Evolutionary conservation across 2,888 invertebrate genomes (phyloP).

Genomic region (Caenorhabditis angaria): DNA sequence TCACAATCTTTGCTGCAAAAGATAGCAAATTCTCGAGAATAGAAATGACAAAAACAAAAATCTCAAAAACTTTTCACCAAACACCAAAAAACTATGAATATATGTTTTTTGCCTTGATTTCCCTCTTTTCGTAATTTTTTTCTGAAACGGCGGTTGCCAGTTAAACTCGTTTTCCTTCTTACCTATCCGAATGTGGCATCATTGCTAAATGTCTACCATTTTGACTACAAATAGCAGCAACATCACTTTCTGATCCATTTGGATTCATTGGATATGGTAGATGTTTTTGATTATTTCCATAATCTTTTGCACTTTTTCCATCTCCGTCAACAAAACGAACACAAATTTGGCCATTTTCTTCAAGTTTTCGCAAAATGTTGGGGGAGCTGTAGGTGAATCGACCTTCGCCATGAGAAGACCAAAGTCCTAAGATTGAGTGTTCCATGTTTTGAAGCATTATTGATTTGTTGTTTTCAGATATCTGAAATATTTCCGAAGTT

Average conservation of each 20-base stretch:
- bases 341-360: conserved; percentile 79
- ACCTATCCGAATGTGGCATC: conserved; percentile 95
- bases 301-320: conserved; percentile 78
- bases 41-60: too few relatives aligned
- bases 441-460: conserved; percentile 92
- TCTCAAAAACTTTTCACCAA: too few relatives aligned
- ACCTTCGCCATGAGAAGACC: conserved; percentile 97
- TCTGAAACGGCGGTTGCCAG: conserved; percentile 77
- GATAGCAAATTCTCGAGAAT: too few relatives aligned
- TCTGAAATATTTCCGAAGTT: conserved; percentile 73
- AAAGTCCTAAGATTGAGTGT: conserved; percentile 87
- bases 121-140: neutral
- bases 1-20: too few relatives aligned
- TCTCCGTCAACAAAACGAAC: conserved; percentile 86
- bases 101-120: too few relatives aligned
- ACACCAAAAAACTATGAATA: too few relatives aligned
- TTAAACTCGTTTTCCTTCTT: neutral
- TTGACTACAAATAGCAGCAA: conserved; percentile 87
- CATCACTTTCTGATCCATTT: conserved; percentile 82
- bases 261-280: conserved; percentile 89
- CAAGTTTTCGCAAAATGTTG: conserved; percentile 70
- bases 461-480: conserved; percentile 70
- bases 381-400: conserved; percentile 75
- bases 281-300: neutral
- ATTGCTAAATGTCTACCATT: conserved; percentile 94